These are phyloP conservation scores for Engraulis encrasicolus DNA, from an alignment of 2,113 vertebrate genomes.

Conservation along the genomic window DNA sequence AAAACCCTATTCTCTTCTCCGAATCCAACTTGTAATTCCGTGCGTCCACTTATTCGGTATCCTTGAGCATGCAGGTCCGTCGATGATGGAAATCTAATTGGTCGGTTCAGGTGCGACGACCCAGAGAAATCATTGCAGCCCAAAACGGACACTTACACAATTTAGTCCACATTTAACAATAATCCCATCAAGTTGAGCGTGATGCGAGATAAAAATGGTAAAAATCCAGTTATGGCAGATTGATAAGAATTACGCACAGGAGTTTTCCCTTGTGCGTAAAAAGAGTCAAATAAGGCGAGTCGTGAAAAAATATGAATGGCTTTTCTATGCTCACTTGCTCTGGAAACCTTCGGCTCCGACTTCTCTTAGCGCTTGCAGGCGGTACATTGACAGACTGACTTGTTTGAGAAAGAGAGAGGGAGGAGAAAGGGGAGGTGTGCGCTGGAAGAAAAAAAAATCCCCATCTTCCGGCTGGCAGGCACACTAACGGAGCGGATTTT, in stretches of 20 bases:
- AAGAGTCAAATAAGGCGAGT: slow-evolving; percentile 50
- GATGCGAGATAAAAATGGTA: not conserved
- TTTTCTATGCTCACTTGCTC: slow-evolving; percentile 30
- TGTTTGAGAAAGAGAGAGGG: slow-evolving; percentile 63
- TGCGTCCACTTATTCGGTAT: slow-evolving; percentile 38
- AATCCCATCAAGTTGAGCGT: not conserved
- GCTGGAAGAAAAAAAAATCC: slow-evolving; percentile 55
- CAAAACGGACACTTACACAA: not conserved
- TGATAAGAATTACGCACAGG: slow-evolving; percentile 28
- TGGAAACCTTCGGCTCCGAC: slow-evolving; percentile 69
- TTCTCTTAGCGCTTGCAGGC: slow-evolving; percentile 68
- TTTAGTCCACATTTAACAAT: not conserved
- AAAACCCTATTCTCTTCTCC: slow-evolving; percentile 32
- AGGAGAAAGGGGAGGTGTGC: slow-evolving; percentile 41
- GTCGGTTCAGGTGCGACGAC: not conserved
- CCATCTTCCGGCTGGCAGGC: slow-evolving; percentile 72
- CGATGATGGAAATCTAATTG: not conserved
- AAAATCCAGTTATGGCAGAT: slow-evolving; percentile 25
- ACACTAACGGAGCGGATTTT: slow-evolving; percentile 65
- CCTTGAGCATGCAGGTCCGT: slow-evolving; percentile 26
- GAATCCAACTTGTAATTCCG: slow-evolving; percentile 61
- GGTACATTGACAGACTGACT: slow-evolving; percentile 71
- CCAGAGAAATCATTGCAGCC: not conserved
- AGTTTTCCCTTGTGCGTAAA: slow-evolving; percentile 30
- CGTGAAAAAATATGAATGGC: slow-evolving; percentile 48